Evolutionary conservation across 2,888 invertebrate species (phyloP), one percentile per base, ranked within the genome.

Genomic region (Polia nebulosa): DNA sequence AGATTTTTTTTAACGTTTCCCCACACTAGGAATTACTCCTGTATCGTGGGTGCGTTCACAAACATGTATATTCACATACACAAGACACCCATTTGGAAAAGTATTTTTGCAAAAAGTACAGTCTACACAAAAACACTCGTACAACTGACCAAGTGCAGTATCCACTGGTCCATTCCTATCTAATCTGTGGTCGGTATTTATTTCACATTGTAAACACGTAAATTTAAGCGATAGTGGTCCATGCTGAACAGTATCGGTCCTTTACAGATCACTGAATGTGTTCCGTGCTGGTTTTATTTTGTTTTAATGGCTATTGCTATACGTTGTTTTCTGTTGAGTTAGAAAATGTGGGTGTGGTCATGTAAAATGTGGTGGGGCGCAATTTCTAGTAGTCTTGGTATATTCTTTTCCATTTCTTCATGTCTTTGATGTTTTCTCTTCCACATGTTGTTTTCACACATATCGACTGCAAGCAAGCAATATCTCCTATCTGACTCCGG

Each of bases 191-290:
- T 34, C 41, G 15, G 51, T 72, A 76, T 70, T 65, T 77, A 77
- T 75, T 78, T 53, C 47, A 22, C 61, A 68, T 53, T 68, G 58
- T 56, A 55, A 56, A 67, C 66, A 49, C 59, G 69, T 68, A 74
- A 66, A 80, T 66, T 73, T 71, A 74, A 76, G 73, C 70, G 74
- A 83, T 81, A 74, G 69, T 76, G 62, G 57, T 79, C 73, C 62
- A 25, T 25, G 34, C 62, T 71, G 49, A 71, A 74, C 74, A 70
- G 74, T 84, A 85, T 84, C 85, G 57, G 68, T 55, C 52, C 72
- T 81, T 84, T 84, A 79, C 81, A 79, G 78, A 73, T 85, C 85
- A 76, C 49, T 81, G 83, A 71, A 77, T 72, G 44, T 66, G 60
- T 67, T 72, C 65, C 69, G 67, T 68, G 61, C 74, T 67, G 64